Conservation (phyloP, 2,888 invertebrate genomes). For the Xestia c-nigrum region DNA sequence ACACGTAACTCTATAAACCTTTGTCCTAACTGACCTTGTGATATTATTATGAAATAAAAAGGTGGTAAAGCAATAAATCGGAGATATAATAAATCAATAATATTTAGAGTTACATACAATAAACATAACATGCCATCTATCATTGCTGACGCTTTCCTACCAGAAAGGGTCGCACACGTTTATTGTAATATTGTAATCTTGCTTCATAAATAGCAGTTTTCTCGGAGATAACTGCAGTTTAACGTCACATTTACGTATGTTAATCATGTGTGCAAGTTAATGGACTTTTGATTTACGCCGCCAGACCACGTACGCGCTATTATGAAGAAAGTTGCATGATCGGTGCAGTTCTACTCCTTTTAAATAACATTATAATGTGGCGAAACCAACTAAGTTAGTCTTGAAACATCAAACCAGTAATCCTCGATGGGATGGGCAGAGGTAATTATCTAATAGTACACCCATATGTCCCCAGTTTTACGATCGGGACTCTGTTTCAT, state of each 20-base stretch:
- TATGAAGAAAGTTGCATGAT: constrained; percentile 4
- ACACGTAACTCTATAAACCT: neutral
- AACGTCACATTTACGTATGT: constrained; percentile 63
- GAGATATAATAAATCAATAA: constrained; percentile 22
- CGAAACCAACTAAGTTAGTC: neutral
- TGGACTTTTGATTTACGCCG: constrained; percentile 17
- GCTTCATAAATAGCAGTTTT: constrained; percentile 20
- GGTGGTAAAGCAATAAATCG: neutral
- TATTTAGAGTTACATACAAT: constrained; percentile 40
- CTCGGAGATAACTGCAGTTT: constrained; percentile 26
- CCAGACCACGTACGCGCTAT: constrained; percentile 36
- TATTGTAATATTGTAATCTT: constrained; percentile 20
- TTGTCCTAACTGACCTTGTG: constrained; percentile 22
- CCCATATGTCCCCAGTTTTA: no score
- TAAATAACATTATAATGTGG: neutral
- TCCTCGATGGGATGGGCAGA: no score
- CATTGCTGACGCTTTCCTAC: constrained; percentile 25
- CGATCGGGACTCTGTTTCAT: no score
- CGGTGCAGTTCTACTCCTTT: neutral
- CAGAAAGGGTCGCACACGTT: constrained; percentile 24
- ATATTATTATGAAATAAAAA: constrained; percentile 16
- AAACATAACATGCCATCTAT: constrained; percentile 15
- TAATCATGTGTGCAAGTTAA: constrained; percentile 14
- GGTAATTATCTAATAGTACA: neutral
- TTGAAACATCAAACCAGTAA: no score